Evolutionary conservation across 2,113 vertebrate species (phyloP).

Genomic region (Chamaetylas fuelleborni): DNA sequence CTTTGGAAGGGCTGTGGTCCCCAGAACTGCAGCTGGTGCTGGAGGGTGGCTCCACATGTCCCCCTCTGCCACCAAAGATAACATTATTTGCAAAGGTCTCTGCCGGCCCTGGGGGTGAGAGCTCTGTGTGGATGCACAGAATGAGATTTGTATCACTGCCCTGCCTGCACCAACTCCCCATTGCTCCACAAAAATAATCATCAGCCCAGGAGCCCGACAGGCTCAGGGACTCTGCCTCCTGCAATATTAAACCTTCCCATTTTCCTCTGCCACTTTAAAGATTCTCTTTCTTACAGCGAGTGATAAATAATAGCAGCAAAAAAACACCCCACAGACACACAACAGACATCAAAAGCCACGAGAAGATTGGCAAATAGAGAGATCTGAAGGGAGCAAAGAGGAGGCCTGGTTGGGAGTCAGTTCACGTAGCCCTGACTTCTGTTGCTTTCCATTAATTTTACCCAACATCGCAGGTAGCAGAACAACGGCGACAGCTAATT

Average conservation of each 20-base stretch:
- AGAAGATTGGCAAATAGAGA: constrained; percentile 56
- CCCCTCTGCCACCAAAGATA: not conserved
- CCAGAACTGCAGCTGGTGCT: not conserved
- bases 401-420: constrained; percentile 48
- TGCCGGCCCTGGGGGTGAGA: not conserved
- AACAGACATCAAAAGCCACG: constrained; percentile 61
- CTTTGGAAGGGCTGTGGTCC: not conserved
- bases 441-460: constrained; percentile 56
- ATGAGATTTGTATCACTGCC: not conserved
- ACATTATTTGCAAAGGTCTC: not conserved
- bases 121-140: not conserved
- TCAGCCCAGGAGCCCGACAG: not conserved
- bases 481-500: constrained; percentile 52
- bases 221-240: constrained; percentile 30
- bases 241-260: constrained; percentile 54
- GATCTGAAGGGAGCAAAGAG: constrained; percentile 53
- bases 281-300: constrained; percentile 56
- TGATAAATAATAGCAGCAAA: constrained; percentile 63
- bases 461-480: constrained; percentile 25
- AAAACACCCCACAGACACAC: constrained; percentile 52
- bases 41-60: not conserved
- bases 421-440: constrained; percentile 61
- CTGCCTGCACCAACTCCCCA: not conserved
- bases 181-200: not conserved
- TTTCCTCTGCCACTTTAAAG: constrained; percentile 63